Base-by-base conservation (phyloP, 2,888 invertebrate genomes). In the Pristionchus mayeri region DNA sequence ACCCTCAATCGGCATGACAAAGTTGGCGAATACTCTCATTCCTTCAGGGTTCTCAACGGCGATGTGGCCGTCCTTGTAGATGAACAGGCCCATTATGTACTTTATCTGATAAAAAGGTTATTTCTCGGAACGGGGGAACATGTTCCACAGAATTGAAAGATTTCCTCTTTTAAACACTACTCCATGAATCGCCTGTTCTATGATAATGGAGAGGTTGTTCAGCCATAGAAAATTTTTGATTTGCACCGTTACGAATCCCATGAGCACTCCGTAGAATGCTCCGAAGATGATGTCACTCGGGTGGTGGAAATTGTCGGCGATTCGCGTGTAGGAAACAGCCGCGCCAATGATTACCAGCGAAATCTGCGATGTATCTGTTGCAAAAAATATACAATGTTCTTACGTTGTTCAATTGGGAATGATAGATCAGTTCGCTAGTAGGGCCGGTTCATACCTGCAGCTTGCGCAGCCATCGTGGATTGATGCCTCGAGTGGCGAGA, bases 301-400 rank as follows among this genome's bases (percentile, higher is more conserved):
- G 93, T 98, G 98, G 93, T 98, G 98, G 93, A 98, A 98, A 94
- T 98, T 97, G 94, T 98, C 96, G 0, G 97, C 97, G 50, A 98
- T 95, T 52, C 98, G 95, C 0, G 97, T 96, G 48, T 86, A 88
- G 34, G 88, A 87, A 40, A 89, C 88, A 16, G 79, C 82, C 3
- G 88, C 83, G 16, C 27, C 50, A n/a, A 24, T 24, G 13, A 34
- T 16, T 13, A 76, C 48, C 3, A 79, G 79, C 16, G 34, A 21
- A 11, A 34, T 57, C 57, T 84, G 52, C 44, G 44, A 44, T 9
- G 44, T 13, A 44, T n/a, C n/a, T n/a, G n/a, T n/a, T n/a, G n/a
- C n/a, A n/a, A n/a, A n/a, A n/a, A n/a, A n/a, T n/a, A n/a, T n/a
- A n/a, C n/a, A n/a, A n/a, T n/a, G n/a, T 44, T 44, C 44, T 44